Evolutionary conservation across 2,113 vertebrate genomes (phyloP).

Genomic region (Xiphorhynchus elegans): DNA sequence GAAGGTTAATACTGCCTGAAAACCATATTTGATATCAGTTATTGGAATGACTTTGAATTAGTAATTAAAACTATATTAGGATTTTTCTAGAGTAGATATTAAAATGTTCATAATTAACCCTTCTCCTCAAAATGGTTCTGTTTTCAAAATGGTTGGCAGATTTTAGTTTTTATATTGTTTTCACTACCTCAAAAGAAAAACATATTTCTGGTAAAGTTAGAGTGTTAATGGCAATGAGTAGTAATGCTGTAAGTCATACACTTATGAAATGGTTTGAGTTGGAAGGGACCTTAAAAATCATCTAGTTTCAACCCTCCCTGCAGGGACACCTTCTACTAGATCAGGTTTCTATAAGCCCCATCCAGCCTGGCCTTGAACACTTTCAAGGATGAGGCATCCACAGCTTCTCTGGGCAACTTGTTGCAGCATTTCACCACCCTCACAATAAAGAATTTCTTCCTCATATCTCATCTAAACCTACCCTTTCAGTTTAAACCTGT

Average conservation of each 20-base stretch:
- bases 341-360: not conserved
- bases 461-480: not conserved
- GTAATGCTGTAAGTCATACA: not conserved
- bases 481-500: not conserved
- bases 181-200: not conserved
- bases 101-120: not conserved
- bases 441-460: not conserved
- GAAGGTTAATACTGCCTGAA: not conserved
- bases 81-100: not conserved
- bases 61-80: not conserved
- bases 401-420: not conserved
- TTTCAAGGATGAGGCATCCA: not conserved
- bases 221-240: not conserved
- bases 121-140: not conserved
- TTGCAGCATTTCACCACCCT: not conserved
- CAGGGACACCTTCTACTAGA: not conserved
- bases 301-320: not conserved
- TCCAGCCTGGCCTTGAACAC: not conserved
- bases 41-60: not conserved
- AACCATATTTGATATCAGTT: not conserved
- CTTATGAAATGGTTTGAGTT: not conserved
- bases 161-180: not conserved
- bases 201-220: not conserved
- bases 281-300: not conserved
- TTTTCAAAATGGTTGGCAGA: not conserved